Conservation (phyloP, 2,113 vertebrate genomes). For the Tachysurus fulvidraco region DNA sequence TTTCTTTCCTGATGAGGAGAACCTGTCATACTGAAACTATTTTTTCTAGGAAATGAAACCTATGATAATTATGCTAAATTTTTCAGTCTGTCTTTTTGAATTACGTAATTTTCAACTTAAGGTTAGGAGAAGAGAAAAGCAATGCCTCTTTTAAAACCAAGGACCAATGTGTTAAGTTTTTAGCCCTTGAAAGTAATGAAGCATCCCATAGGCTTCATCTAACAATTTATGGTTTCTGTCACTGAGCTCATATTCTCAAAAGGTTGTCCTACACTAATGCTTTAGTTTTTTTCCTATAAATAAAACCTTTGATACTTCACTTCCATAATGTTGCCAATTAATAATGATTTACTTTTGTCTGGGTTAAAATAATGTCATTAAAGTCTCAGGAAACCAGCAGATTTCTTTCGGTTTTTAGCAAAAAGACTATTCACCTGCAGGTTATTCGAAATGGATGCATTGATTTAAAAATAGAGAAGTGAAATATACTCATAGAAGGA, state of each 20-base stretch:
- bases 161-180: neutral
- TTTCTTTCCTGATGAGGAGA: neutral
- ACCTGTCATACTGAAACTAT: neutral
- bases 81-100: neutral
- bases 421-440: neutral
- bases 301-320: neutral
- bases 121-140: neutral
- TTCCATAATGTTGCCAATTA: neutral
- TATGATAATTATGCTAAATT: neutral
- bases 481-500: neutral
- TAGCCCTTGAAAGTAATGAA: constrained; percentile 11
- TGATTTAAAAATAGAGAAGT: neutral
- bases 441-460: neutral
- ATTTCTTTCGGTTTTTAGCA: neutral
- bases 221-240: constrained; percentile 14
- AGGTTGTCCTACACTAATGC: neutral
- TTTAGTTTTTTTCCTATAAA: neutral
- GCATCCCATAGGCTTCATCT: neutral
- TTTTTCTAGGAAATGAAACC: neutral
- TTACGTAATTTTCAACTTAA: neutral
- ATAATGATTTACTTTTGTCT: neutral
- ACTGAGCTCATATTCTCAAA: neutral
- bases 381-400: neutral
- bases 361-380: neutral
- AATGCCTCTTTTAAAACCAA: neutral